These are phyloP conservation scores for Parauchenoglanis ngamensis DNA, from an alignment of 2,797 vertebrate species.

Conservation along the genomic window DNA sequence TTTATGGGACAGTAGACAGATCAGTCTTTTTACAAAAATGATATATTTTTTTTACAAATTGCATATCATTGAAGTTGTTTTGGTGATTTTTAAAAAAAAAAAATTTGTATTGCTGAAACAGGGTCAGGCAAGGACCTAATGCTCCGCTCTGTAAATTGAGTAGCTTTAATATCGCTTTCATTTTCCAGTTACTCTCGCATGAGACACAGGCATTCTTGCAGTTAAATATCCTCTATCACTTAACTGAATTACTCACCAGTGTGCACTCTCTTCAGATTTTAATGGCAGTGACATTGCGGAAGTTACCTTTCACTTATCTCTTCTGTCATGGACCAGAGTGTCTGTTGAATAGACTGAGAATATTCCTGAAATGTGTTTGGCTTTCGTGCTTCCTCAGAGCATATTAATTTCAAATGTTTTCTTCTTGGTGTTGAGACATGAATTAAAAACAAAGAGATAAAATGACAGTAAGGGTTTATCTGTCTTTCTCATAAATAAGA, in stretches of 20 bases:
- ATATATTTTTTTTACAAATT: constrained; percentile 40
- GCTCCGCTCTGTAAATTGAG: constrained; percentile 22
- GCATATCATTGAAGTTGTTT: constrained; percentile 49
- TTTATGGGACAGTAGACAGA: constrained; percentile 62
- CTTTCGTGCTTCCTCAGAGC: constrained; percentile 60
- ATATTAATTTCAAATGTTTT: constrained; percentile 36
- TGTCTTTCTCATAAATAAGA: neutral
- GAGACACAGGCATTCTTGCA: constrained; percentile 20
- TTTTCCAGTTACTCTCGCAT: constrained; percentile 50
- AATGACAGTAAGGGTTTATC: neutral
- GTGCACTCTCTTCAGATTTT: constrained; percentile 59
- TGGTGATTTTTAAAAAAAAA: neutral
- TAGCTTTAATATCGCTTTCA: constrained; percentile 50
- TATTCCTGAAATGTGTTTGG: constrained; percentile 62
- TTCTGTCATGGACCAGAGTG: constrained; percentile 54
- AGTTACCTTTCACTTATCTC: constrained; percentile 66
- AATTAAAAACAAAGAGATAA: constrained; percentile 46
- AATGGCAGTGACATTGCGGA: constrained; percentile 65
- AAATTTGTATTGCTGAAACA: neutral
- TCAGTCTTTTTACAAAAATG: constrained; percentile 53
- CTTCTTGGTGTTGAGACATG: neutral
- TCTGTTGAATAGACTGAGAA: constrained; percentile 61
- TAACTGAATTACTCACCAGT: constrained; percentile 60
- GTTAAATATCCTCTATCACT: constrained; percentile 58
- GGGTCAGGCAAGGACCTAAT: constrained; percentile 1